Conservation (phyloP, 2,113 vertebrate genomes). For the Platysteira castanea region DNA sequence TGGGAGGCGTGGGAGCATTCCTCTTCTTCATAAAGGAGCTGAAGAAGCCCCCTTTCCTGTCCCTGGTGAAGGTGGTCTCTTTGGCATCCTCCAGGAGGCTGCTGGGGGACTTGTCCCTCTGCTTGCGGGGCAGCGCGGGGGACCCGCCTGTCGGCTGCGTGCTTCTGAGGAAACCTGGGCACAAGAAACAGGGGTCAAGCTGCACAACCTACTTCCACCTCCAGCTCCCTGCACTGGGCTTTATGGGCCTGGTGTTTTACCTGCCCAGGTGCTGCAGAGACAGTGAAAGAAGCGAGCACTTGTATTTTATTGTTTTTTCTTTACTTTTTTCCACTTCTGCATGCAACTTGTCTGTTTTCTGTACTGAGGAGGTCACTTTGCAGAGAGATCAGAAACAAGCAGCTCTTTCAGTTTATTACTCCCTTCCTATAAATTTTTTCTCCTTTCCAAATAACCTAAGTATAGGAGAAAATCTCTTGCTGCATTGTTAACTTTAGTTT, state of each 20-base stretch:
- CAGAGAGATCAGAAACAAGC: background rate
- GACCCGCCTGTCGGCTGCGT: conserved; percentile 79
- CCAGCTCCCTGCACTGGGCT: background rate
- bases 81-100: conserved; percentile 88
- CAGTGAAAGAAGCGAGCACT: background rate
- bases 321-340: background rate
- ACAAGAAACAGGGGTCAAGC: background rate
- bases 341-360: background rate
- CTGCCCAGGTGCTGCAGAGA: background rate
- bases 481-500: background rate
- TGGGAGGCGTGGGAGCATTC: conserved; percentile 90
- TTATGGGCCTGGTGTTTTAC: background rate
- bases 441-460: background rate
- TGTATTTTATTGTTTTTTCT: background rate
- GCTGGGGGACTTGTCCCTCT: conserved; percentile 92
- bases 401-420: background rate
- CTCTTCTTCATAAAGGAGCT: conserved; percentile 99
- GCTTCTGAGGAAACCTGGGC: conserved; percentile 80
- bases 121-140: conserved; percentile 92
- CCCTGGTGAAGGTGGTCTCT: conserved; percentile 93
- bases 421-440: background rate
- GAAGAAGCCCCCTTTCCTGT: conserved; percentile 96
- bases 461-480: background rate
- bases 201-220: background rate
- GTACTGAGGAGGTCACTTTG: background rate